Base-by-base conservation (phyloP, 2,888 invertebrate genomes). In the Standfussiana lucernea region DNA sequence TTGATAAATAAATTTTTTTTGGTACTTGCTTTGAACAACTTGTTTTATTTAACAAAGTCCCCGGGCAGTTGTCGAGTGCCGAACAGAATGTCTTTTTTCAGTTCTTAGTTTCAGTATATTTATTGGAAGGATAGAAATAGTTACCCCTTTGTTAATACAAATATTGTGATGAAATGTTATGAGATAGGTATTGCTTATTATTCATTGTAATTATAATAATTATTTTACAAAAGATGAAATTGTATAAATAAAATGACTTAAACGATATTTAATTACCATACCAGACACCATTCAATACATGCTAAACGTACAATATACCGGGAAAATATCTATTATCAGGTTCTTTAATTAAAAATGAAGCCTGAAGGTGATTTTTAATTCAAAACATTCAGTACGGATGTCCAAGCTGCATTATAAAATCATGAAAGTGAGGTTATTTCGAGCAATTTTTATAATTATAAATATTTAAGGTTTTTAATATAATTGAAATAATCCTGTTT, bases 261-360 rank as follows among this genome's bases (percentile, higher is more conserved):
- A n/a, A n/a, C n/a, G n/a, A n/a, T n/a, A n/a, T 37, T 62, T 2
- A 24, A 24, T 37, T 21, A 24, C 2, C 6, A 21, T 13, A 37
- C 11, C 10, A 61, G 10, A 62, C 37, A 37, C 15, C 40, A 56
- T 37, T 5, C 13, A 35, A 45, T 11, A 7, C n/a, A 53, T 28
- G 13, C 3, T 37, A 21, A n/a, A 42, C 62, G n/a, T 18, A 6
- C 28, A 28, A 24, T 21, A 35, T 7, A 15, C 1, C 35, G 76
- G 65, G 13, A 59, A 7, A 47, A 32, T 59, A 59, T n/a, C n/a
- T 40, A 59, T 32, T 78, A 40, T 47, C 35, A 37, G 18, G 21
- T n/a, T 47, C n/a, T 13, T 40, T 24, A 47, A 40, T 77, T 47
- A 50, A 42, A 79, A 70, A n/a, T 37, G 6, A 35, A 24, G 28